phyloP scores from a whole-genome alignment of 2,888 invertebrate genomes.

The Apeira syringaria region DNA sequence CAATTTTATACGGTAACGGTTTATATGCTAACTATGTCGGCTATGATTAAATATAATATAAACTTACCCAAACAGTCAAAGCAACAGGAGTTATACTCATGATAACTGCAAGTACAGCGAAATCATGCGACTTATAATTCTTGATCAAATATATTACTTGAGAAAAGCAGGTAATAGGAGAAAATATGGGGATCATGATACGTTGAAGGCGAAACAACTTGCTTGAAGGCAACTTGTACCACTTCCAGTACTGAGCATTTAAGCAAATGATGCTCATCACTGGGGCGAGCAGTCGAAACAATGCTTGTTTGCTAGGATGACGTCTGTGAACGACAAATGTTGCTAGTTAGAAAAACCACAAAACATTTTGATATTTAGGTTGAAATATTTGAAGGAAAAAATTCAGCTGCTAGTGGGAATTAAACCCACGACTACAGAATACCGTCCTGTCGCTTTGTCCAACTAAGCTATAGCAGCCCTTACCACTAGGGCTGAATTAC shows the following conservation, averaged over 20 bases:
- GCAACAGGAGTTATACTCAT: background rate
- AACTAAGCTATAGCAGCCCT: too few species aligned
- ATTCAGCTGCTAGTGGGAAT: too few species aligned
- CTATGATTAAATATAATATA: too few species aligned
- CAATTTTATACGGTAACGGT: too few species aligned
- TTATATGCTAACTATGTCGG: too few species aligned
- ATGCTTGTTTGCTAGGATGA: constrained; percentile 3
- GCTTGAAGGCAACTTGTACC: constrained; percentile 1
- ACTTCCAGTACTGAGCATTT: constrained; percentile 10
- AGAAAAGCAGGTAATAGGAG: constrained; percentile 1
- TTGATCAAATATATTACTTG: constrained; percentile 1
- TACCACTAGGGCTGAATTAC: too few species aligned
- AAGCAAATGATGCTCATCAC: constrained; percentile 4
- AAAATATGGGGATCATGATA: constrained; percentile 1
- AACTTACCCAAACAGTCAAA: background rate
- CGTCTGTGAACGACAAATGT: constrained; percentile 3
- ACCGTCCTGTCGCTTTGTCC: too few species aligned
- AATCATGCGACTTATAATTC: constrained; percentile 5
- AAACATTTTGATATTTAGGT: too few species aligned
- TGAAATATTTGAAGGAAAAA: too few species aligned
- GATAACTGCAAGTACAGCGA: constrained; percentile 8
- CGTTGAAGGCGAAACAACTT: background rate
- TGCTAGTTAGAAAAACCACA: too few species aligned
- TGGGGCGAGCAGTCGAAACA: background rate
- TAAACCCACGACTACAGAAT: too few species aligned